A percentile compares a stretch with the other conserved stretches of the same genome.
phyloP scores from a whole-genome alignment of 1,140 invertebrate species.

The Micrasema minimum region DNA sequence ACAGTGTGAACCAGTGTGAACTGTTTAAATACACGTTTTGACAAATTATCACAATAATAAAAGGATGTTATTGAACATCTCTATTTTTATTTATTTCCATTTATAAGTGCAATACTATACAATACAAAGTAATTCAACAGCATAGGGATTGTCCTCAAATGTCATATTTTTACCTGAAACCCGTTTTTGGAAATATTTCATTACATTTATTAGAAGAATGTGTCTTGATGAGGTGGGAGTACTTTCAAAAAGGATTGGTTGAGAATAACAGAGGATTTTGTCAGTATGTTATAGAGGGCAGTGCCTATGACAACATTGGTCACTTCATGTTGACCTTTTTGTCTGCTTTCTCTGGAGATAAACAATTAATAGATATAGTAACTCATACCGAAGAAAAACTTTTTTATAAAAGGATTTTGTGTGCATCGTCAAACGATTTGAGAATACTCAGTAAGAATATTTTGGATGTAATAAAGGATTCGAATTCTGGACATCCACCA shows the following conservation, averaged over 20 bases:
- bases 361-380: slow-evolving; percentile 56
- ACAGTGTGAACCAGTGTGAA: too few relatives aligned
- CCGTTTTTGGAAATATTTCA: slow-evolving; percentile 41
- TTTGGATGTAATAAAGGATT: slow-evolving; percentile 56
- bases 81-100: too few relatives aligned
- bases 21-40: too few relatives aligned
- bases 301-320: slow-evolving; percentile 67
- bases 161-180: slow-evolving; percentile 51
- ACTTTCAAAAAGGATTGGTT: slow-evolving; percentile 37
- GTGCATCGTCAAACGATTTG: slow-evolving; percentile 57
- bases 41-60: too few relatives aligned
- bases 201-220: slow-evolving; percentile 50
- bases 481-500: not conserved
- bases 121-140: too few relatives aligned
- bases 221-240: slow-evolving; percentile 41
- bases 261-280: slow-evolving; percentile 22
- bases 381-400: slow-evolving; percentile 56
- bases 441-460: slow-evolving; percentile 61
- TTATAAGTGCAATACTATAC: too few relatives aligned
- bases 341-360: slow-evolving; percentile 55
- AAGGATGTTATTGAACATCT: too few relatives aligned
- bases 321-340: slow-evolving; percentile 69
- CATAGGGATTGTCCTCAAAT: slow-evolving; percentile 9
- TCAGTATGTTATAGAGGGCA: slow-evolving; percentile 70
- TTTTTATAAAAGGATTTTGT: slow-evolving; percentile 57